A percentile compares a stretch with the other conserved stretches of the same genome.
Evolutionary conservation across 2,797 vertebrate genomes (phyloP).

Genomic region (Euphonia xanthogaster): DNA sequence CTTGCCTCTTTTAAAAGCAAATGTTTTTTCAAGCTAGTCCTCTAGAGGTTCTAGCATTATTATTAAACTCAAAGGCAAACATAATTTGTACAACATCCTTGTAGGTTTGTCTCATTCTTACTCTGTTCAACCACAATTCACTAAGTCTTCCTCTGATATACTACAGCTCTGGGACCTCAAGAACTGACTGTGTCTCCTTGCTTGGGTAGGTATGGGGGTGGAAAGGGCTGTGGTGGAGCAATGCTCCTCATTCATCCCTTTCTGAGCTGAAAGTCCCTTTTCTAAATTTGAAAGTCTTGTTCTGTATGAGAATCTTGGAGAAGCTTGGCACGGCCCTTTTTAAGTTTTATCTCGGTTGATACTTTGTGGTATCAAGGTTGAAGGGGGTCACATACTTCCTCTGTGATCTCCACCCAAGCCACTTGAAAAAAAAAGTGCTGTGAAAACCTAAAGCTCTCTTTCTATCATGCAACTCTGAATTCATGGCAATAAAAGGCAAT

Average conservation of each 20-base stretch:
- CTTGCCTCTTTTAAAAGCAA: not conserved
- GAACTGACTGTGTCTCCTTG: not conserved
- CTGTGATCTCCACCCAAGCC: constrained; percentile 23
- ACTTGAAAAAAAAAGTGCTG: not conserved
- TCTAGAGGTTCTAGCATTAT: not conserved
- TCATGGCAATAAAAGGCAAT: not conserved
- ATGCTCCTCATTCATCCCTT: not conserved
- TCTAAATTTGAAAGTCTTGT: not conserved
- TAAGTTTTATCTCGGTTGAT: not conserved
- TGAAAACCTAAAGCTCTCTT: constrained; percentile 24
- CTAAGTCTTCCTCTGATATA: not conserved
- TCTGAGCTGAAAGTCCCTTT: not conserved
- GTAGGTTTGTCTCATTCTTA: not conserved
- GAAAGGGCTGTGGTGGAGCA: not conserved
- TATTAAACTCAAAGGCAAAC: not conserved
- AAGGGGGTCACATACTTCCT: constrained; percentile 14
- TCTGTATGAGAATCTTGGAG: not conserved
- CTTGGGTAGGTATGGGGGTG: fast-evolving
- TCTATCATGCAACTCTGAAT: not conserved
- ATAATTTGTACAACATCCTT: not conserved
- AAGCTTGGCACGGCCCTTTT: not conserved
- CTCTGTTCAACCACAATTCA: not conserved
- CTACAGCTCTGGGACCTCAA: not conserved
- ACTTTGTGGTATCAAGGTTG: not conserved
- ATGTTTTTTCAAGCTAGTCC: not conserved